Conservation (phyloP, 2,113 vertebrate species). For the rat (Rattus norvegicus) region DNA sequence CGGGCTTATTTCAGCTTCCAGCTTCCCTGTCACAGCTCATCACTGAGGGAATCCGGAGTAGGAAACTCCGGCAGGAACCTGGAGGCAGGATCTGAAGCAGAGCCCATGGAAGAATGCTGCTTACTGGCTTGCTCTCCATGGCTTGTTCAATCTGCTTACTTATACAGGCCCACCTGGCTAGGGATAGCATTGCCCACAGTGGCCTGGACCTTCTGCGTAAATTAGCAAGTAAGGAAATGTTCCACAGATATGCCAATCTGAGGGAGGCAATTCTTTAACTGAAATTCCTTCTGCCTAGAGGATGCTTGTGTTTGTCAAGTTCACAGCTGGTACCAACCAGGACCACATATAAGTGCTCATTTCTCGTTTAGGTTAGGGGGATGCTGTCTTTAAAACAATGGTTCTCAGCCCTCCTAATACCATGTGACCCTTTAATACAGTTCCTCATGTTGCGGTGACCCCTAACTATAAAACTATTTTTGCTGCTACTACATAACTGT, state of each 20-base stretch:
- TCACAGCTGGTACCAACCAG: not conserved
- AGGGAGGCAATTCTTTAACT: not conserved
- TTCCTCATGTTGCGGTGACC: not conserved
- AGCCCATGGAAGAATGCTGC: not conserved
- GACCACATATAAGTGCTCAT: not conserved
- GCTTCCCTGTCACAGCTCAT: not conserved
- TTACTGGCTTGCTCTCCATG: not conserved
- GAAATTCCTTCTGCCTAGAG: not conserved
- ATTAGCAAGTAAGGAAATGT: not conserved
- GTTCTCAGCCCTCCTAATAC: not conserved
- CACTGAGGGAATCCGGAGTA: not conserved
- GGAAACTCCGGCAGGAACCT: not conserved
- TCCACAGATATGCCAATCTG: not conserved
- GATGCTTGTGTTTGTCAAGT: not conserved
- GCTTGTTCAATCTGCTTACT: not conserved
- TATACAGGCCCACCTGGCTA: not conserved
- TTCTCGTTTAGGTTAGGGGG: not conserved
- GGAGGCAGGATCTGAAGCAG: not conserved
- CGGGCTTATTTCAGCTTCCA: not conserved
- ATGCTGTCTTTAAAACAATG: not conserved
- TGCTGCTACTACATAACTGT: not conserved
- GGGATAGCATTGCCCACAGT: not conserved
- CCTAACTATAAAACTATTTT: not conserved
- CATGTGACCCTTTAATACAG: not conserved
- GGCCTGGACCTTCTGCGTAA: not conserved